Evolutionary conservation across 2,113 vertebrate genomes (phyloP).

Genomic region (Excalfactoria chinensis): DNA sequence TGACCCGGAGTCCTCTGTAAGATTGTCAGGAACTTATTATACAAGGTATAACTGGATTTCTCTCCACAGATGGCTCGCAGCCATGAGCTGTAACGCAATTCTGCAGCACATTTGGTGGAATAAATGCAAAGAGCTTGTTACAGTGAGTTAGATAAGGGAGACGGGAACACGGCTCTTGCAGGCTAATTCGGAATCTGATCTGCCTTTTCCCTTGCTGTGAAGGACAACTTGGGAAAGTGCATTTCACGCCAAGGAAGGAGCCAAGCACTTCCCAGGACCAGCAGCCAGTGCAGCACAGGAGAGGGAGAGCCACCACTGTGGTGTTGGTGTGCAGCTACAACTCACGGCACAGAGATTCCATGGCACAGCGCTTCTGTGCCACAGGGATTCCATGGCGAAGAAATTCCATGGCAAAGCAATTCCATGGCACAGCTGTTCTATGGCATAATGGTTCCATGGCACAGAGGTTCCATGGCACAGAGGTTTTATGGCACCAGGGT

Average conservation of each 20-base stretch:
- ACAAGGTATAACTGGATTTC: conserved; percentile 87
- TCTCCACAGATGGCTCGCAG: conserved; percentile 83
- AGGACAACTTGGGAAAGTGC: conserved; percentile 61
- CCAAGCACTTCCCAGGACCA: background rate
- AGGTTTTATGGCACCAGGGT: no score
- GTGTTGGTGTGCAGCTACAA: no score
- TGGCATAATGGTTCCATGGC: no score
- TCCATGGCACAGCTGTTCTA: no score
- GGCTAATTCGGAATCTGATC: conserved; percentile 71
- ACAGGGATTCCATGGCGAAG: no score
- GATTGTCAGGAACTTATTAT: conserved; percentile 87
- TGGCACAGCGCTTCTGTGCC: no score
- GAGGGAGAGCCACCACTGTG: no score
- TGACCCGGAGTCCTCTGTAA: conserved; percentile 82
- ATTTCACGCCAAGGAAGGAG: background rate
- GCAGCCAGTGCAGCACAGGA: background rate
- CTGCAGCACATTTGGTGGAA: conserved; percentile 81
- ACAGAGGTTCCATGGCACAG: no score
- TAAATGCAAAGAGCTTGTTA: conserved; percentile 84
- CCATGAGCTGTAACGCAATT: conserved; percentile 81
- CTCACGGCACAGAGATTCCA: no score
- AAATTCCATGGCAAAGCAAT: no score
- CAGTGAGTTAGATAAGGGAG: conserved; percentile 80
- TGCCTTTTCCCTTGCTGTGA: conserved; percentile 59
- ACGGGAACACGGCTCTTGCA: conserved; percentile 64